Evolutionary conservation across 2,113 vertebrate genomes (phyloP), one percentile per base, ranked within the genome.

Genomic region (Jaculus jaculus): DNA sequence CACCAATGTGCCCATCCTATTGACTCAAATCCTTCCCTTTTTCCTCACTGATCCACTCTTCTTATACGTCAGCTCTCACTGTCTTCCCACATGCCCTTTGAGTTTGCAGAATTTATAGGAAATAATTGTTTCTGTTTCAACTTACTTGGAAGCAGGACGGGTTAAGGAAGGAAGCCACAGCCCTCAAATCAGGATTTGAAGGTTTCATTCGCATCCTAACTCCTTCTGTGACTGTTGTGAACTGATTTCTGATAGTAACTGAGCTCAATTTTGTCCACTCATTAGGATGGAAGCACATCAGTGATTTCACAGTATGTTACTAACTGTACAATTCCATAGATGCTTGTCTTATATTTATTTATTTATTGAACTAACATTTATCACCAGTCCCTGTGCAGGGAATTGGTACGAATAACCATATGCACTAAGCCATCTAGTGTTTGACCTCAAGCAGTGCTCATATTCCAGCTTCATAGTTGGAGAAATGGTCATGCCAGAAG

Each of bases 111-210:
- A 11, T 65, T 96, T 77, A 51, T 42, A 30, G 3, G 60, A 87
- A 86, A 90, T 71, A 71, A 96, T 88, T 95, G 26, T 68, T 87
- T 58, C 12, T 42, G 72, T 90, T 89, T 82, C 39, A 28, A 79
- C 82, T 93, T 88, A 85, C 20, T 21, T 10, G 63, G 32, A 90
- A 16, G 34, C 18, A 72, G 32, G 47, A 54, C 37, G n/a, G n/a
- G 69, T 28, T 54, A 92, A 75, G 32, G 16, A 83, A 71, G 37
- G 37, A 32, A 82, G 20, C 6, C n/a, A 42, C 34, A 47, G 34
- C 81, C 18, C 61, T 61, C 34, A 30, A 90, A 84, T 63, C 51
- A 24, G 34, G 32, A 89, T 84, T 77, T 90, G 32, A 71, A 74
- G 39, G 71, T 34, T 86, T 1, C 4, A 47, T 86, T 90, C 24